A percentile compares a stretch with the other conserved stretches of the same genome.
These are phyloP conservation scores for Cololabis saira DNA, from an alignment of 2,113 vertebrate species.

Conservation along the genomic window DNA sequence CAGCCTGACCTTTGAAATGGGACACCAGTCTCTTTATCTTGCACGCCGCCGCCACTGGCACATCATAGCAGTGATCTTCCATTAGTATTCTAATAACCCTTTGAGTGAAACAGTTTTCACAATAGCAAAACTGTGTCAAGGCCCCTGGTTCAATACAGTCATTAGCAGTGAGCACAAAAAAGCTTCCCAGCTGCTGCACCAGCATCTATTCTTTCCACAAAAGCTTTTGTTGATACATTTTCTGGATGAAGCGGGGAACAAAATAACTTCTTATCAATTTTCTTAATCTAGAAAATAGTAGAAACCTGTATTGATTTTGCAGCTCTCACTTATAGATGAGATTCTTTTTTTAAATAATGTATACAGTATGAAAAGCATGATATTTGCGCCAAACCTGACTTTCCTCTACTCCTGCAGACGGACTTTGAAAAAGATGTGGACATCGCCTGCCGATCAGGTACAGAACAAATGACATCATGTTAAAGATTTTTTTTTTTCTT, in stretches of 20 bases:
- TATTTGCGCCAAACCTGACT: neutral
- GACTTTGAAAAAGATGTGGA: slow-evolving; percentile 99
- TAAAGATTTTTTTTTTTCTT: slow-evolving; percentile 42
- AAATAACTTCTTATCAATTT: slow-evolving; percentile 12
- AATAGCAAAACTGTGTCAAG: slow-evolving; percentile 52
- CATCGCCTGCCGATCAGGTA: slow-evolving; percentile 99
- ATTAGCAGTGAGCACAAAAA: slow-evolving; percentile 51
- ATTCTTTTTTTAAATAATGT: no score
- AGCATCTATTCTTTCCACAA: slow-evolving; percentile 18
- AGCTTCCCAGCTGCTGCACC: slow-evolving; percentile 36
- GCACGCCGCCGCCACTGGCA: slow-evolving; percentile 50
- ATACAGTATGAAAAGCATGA: neutral
- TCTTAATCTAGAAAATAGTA: slow-evolving; percentile 8
- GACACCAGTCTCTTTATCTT: slow-evolving; percentile 63
- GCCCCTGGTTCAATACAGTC: slow-evolving; percentile 47
- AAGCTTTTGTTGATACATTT: slow-evolving; percentile 50
- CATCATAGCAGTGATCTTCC: slow-evolving; percentile 63
- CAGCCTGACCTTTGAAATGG: slow-evolving; percentile 68
- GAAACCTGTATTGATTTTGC: slow-evolving; percentile 24
- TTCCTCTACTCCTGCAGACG: slow-evolving; percentile 83
- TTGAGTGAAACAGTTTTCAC: slow-evolving; percentile 65
- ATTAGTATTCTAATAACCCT: slow-evolving; percentile 72
- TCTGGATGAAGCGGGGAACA: slow-evolving; percentile 14
- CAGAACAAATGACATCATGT: slow-evolving; percentile 63
- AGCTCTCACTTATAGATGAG: neutral